Conservation (phyloP, 2,113 vertebrate species). For the Hippocampus mohnikei region DNA sequence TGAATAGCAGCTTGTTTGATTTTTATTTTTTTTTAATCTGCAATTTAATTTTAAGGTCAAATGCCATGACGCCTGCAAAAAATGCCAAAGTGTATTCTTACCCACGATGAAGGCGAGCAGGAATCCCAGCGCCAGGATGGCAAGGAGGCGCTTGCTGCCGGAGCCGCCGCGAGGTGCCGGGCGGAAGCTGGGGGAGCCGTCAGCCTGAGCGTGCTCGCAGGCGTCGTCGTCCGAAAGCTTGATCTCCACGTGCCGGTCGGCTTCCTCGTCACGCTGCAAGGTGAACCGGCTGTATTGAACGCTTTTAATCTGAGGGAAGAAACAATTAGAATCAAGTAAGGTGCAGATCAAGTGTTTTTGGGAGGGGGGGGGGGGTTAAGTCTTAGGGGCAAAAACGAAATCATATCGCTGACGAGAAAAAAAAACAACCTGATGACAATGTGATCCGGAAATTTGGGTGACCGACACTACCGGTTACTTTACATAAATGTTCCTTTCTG, state of each 20-base stretch:
- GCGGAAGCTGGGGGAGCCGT: conserved; percentile 40
- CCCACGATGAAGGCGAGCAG: conserved; percentile 78
- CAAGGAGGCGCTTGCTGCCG: conserved; percentile 38
- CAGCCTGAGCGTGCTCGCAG: conserved; percentile 71
- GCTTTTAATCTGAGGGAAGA: conserved; percentile 68
- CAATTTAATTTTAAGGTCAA: neutral
- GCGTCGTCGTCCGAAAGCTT: conserved; percentile 74
- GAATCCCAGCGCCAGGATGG: conserved; percentile 41
- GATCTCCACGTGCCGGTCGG: conserved; percentile 81
- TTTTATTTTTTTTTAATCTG: no score
- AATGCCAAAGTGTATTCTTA: conserved; percentile 39
- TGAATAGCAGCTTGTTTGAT: no score
- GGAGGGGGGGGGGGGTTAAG: no score
- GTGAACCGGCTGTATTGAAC: conserved; percentile 86
- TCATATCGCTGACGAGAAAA: no score
- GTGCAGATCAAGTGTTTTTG: neutral
- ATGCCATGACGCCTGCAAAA: neutral
- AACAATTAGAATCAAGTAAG: neutral
- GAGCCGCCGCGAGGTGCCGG: neutral
- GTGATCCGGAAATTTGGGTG: neutral
- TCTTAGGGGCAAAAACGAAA: no score
- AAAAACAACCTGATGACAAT: neutral
- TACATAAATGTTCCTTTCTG: no score
- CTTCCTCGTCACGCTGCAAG: conserved; percentile 76
- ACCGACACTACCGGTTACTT: neutral